These are phyloP conservation scores for Arion vulgaris DNA, from an alignment of 1,140 invertebrate species.

Conservation along the genomic window DNA sequence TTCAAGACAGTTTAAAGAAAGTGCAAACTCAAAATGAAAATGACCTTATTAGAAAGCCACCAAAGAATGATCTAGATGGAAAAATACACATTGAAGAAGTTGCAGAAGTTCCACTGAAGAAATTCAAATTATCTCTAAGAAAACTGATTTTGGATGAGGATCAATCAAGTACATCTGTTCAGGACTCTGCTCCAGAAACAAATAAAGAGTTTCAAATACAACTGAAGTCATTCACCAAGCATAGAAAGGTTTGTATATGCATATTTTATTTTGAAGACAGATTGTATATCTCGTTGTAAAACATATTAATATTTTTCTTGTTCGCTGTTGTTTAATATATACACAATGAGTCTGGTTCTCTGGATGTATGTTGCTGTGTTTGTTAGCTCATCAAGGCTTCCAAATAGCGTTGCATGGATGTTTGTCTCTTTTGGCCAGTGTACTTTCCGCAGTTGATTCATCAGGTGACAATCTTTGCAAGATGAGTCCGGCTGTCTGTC, in stretches of 20 bases:
- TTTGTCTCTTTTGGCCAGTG: too few relatives aligned
- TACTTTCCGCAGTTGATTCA: too few relatives aligned
- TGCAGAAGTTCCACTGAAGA: conserved; percentile 11
- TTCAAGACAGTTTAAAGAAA: conserved; percentile 8
- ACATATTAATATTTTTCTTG: too few relatives aligned
- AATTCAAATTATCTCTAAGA: conserved; percentile 19
- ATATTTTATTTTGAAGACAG: too few relatives aligned
- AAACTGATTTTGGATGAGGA: conserved; percentile 27
- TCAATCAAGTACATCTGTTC: conserved; percentile 29
- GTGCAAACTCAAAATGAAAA: conserved; percentile 9
- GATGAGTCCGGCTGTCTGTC: too few relatives aligned
- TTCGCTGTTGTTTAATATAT: too few relatives aligned
- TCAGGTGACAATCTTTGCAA: too few relatives aligned
- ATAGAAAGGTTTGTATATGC: conserved; percentile 22
- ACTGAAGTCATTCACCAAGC: conserved; percentile 17
- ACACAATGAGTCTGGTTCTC: too few relatives aligned
- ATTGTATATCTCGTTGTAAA: too few relatives aligned
- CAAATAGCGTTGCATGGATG: too few relatives aligned
- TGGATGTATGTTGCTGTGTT: too few relatives aligned
- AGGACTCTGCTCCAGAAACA: conserved; percentile 22
- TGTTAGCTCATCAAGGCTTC: too few relatives aligned
- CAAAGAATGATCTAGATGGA: neutral
- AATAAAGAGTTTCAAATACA: neutral
- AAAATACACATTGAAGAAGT: neutral
- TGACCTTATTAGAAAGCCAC: neutral